Evolutionary conservation across 2,113 vertebrate species (phyloP), one percentile per base, ranked within the genome.

Genomic region (Nothocercus julius): DNA sequence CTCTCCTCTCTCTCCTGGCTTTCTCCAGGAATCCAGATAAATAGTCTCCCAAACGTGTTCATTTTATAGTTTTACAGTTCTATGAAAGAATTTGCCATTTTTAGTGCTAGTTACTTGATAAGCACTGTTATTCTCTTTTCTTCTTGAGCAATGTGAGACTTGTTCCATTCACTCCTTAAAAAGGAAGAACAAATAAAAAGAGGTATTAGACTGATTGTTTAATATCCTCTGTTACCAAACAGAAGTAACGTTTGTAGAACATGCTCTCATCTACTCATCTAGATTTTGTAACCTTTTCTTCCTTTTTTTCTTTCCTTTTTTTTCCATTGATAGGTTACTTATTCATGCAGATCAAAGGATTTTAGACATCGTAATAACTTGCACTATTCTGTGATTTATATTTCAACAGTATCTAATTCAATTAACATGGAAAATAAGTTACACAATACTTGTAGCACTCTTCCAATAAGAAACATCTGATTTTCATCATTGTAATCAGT

Each of bases 391-490:
- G 8, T 75, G 5, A 17, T 5, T 38, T 84, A 21, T 19, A 30
- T 81, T 78, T 87, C 32, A 72, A 11, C 19, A 44, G 42, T 70
- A 45, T n/a, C 44, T 63, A 34, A 30, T 17, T 21, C 20, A 38
- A 78, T 30, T 36, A 78, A 40, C 2, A 63, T 38, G 28, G 44
- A 34, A 62, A 17, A 18, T 2, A 12, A 34, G 22, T 2, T 3
- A 2, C 67, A 13, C 8, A 70, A 6, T 47, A 40, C 72, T 56
- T 2, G 6, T 34, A 8, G 14, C 1, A 14, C 32, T 69, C 83
- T 70, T 77, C 21, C 30, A 6, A 32, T 70, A 0, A 0, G 20
- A 9, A 69, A 6, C 1, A 30, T 56, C 62, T 73, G 8, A 38
- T 56, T n/a, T 47, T 1, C 69, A 24, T 62, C 18, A 54, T 6